Base-by-base conservation (phyloP, 2,888 invertebrate species). In the Scelioninae gen. 1 region DNA sequence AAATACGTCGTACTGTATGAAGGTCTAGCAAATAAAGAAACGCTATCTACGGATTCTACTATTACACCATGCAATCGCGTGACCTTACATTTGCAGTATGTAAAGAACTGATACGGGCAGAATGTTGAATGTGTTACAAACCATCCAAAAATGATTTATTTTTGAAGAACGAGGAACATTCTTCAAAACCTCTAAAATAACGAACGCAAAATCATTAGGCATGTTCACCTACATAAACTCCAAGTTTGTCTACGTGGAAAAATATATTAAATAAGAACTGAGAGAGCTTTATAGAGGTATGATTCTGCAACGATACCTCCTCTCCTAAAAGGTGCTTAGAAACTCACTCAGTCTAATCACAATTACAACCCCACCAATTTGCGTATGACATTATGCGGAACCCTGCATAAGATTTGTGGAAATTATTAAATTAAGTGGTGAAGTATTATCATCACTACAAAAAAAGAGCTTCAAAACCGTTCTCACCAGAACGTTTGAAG, bases 321-420 rank as follows among this genome's bases (percentile, higher is more conserved):
- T 58, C 5, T 16, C 38, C 5, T 40, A 58, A 23, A 40, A 32
- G 11, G 58, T 40, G 9, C 9, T 58, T 10, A 11, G 56, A 9
- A 56, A 56, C 38, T 56, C 56, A 9, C 9, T 56, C 8, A 60
- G 60, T 13, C 6, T 60, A 9, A 45, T 45, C 0, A 45, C 31
- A n/a, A n/a, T n/a, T n/a, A n/a, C n/a, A n/a, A n/a, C n/a, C n/a
- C n/a, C n/a, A n/a, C n/a, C n/a, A n/a, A n/a, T 62, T 62, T 23
- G 45, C 62, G 1, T 47, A 23, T 32, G 47, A 47, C 10, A 31
- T 47, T 47, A 62, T 62, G 62, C 45, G 47, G 7, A 8, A 10
- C 4, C 62, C 62, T n/a, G n/a, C n/a, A n/a, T n/a, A 4, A 47
- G 62, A 9, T 62, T 47, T 11, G 32, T 62, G 47, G 45, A 45